A percentile compares a stretch with the other conserved stretches of the same genome.
These are phyloP conservation scores for Escarpia spicata DNA, from an alignment of 2,888 invertebrate species.

Conservation along the genomic window DNA sequence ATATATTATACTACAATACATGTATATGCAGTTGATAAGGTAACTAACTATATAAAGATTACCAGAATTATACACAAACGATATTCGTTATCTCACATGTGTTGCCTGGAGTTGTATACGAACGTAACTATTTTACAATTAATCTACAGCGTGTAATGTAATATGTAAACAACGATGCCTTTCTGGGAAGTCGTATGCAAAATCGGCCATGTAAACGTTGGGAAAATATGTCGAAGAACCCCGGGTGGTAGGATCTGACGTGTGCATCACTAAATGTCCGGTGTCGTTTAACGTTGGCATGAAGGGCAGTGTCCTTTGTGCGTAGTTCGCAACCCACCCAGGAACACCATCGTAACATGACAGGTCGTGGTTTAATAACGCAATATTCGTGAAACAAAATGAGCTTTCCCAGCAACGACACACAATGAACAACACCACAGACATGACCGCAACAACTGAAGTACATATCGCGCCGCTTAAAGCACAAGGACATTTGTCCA, in stretches of 20 bases:
- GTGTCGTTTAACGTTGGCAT: not conserved
- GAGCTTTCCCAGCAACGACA: not conserved
- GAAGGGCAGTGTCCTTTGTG: constrained; percentile 3
- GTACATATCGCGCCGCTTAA: not conserved
- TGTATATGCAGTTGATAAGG: no score
- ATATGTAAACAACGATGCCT: not conserved
- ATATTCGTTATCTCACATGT: not conserved
- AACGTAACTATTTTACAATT: not conserved
- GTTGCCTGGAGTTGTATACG: not conserved
- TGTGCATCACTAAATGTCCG: not conserved
- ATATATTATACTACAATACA: no score
- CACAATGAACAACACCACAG: not conserved
- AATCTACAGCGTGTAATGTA: not conserved
- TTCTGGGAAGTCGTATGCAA: not conserved
- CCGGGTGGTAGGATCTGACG: not conserved
- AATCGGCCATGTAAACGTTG: not conserved
- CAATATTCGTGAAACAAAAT: not conserved
- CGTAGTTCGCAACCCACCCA: not conserved
- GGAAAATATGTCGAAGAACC: not conserved
- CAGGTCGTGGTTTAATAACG: not conserved
- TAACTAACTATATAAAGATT: no score
- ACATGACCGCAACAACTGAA: not conserved
- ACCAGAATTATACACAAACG: no score
- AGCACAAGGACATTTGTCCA: not conserved
- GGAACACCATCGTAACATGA: not conserved